phyloP scores from a whole-genome alignment of 2,797 vertebrate genomes.

The Phalloptychus januarius region DNA sequence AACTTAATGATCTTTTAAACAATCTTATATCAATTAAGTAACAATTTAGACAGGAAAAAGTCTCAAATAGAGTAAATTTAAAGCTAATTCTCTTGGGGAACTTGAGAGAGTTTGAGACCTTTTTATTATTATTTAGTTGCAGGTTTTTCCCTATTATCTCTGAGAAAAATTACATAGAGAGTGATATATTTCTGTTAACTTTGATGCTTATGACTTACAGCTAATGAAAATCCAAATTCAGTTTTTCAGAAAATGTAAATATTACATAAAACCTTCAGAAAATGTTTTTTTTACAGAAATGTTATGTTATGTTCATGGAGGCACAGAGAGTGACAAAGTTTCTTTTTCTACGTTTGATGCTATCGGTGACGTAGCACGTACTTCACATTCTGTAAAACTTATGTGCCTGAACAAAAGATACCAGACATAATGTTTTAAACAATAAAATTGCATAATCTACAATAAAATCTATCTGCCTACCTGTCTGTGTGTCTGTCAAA shows the following conservation, averaged over 20 bases:
- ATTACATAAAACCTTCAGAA: neutral
- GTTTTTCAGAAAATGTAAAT: neutral
- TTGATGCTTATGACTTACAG: neutral
- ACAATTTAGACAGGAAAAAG: slow-evolving; percentile 19
- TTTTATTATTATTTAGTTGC: neutral
- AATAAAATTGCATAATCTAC: too few species aligned
- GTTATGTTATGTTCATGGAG: neutral
- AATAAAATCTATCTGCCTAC: too few species aligned
- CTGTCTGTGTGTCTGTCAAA: too few species aligned
- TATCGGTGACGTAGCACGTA: too few species aligned
- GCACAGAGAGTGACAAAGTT: too few species aligned
- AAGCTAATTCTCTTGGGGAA: slow-evolving; percentile 10
- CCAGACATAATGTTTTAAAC: too few species aligned
- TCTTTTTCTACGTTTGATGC: too few species aligned
- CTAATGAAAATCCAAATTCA: neutral
- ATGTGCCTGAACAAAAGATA: too few species aligned
- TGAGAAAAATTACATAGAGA: neutral
- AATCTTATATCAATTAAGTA: slow-evolving; percentile 40
- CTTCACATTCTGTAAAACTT: too few species aligned
- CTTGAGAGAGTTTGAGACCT: neutral
- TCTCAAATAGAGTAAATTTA: slow-evolving; percentile 34
- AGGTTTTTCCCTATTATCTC: neutral
- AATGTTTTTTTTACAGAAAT: neutral
- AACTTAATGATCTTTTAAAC: slow-evolving; percentile 27
- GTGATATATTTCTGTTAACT: neutral